Percentiles rank a stretch among this genome's conserved stretches.
phyloP scores from a whole-genome alignment of 2,888 invertebrate species.

The Gymnosoma rotundatum region DNA sequence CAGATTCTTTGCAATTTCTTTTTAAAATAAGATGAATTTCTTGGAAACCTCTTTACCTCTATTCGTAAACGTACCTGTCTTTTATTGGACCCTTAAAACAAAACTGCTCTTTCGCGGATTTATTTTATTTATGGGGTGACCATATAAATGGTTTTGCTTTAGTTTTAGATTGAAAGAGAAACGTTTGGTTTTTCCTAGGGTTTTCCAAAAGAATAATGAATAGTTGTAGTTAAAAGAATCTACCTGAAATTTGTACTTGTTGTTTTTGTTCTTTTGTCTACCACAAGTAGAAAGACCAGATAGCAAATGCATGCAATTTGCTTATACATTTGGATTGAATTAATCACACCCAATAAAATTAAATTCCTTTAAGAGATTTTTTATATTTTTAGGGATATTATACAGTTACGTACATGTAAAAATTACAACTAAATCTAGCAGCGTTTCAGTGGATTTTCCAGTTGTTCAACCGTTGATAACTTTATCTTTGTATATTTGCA shows the following conservation, averaged over 20 bases:
- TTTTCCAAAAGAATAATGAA: slow-evolving; percentile 45
- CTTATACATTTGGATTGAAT: slow-evolving; percentile 13
- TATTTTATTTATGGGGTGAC: slow-evolving; percentile 5
- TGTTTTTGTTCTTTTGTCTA: slow-evolving; percentile 3
- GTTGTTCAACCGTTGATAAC: slow-evolving; percentile 12
- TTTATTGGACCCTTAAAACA: slow-evolving; percentile 3
- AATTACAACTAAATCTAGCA: slow-evolving; percentile 4
- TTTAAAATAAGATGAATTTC: no score
- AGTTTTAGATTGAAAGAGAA: slow-evolving; percentile 23
- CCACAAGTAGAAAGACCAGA: slow-evolving; percentile 14
- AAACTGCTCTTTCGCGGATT: slow-evolving; percentile 31
- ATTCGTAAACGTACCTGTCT: neutral
- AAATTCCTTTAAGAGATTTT: slow-evolving; percentile 14
- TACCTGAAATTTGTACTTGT: slow-evolving; percentile 11
- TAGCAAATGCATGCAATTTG: slow-evolving; percentile 21
- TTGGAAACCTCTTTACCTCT: no score
- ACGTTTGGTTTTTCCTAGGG: slow-evolving; percentile 43
- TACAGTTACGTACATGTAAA: slow-evolving; percentile 7
- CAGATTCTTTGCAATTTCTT: no score
- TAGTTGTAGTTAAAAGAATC: slow-evolving; percentile 23
- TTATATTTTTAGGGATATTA: neutral
- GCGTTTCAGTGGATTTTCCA: slow-evolving; percentile 41
- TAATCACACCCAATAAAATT: slow-evolving; percentile 39
- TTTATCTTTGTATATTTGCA: neutral
- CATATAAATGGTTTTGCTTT: slow-evolving; percentile 4